phyloP scores from a whole-genome alignment of 1,140 invertebrate genomes.

The Anastatus disparis region DNA sequence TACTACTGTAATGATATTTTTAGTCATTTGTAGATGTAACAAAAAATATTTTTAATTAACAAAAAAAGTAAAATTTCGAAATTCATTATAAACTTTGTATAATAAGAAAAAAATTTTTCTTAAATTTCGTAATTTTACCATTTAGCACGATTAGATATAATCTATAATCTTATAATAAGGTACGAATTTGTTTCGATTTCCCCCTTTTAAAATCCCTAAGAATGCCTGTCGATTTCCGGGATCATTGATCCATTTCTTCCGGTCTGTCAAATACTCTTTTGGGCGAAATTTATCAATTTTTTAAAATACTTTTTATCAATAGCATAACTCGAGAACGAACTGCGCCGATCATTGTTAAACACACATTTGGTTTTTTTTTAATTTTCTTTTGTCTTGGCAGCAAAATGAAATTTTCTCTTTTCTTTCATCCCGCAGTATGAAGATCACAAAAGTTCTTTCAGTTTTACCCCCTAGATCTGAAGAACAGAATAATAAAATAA shows the following conservation, averaged over 20 bases:
- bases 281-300: constrained; percentile 30
- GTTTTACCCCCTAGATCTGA: constrained; percentile 13
- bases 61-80: background rate
- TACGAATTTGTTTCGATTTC: constrained; percentile 17
- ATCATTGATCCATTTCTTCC: constrained; percentile 49
- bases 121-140: background rate
- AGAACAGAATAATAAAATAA: constrained; percentile 28
- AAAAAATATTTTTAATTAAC: background rate
- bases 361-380: constrained; percentile 1
- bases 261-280: constrained; percentile 41
- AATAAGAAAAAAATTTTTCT: background rate
- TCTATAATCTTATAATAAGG: background rate
- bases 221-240: constrained; percentile 27
- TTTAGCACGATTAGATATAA: background rate
- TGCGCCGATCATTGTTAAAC: constrained; percentile 22
- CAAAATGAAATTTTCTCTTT: constrained; percentile 18
- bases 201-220: background rate
- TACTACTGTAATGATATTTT: too few species aligned
- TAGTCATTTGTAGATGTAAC: too few species aligned
- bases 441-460: constrained; percentile 22
- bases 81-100: background rate
- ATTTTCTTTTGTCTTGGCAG: constrained; percentile 9
- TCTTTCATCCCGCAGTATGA: constrained; percentile 4
- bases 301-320: too few species aligned
- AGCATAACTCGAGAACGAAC: constrained; percentile 35